Evolutionary conservation across 53 echinoderm and acorn worm genomes (phyloP), one percentile per base, ranked within the genome.

Genomic region (Echinometra lucunter): DNA sequence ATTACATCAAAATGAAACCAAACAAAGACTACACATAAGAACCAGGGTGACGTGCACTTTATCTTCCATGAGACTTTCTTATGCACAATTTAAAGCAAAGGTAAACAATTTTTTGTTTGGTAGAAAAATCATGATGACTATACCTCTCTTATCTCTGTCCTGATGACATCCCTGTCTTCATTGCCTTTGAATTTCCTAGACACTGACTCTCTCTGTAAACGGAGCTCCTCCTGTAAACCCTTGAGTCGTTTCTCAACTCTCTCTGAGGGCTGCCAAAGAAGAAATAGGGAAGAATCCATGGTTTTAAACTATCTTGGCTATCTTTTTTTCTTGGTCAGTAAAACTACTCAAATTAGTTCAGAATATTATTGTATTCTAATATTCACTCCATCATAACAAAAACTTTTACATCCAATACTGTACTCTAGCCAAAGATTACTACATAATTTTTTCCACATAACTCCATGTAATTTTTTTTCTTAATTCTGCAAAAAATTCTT

Each of bases 221-320:
- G 95, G 47, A 99, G 55, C 60, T 99, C 99, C 44, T 99, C 97
- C 89, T 99, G 97, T 32, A 99, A 96, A 34, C 95, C 96, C 70
- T 94, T 93, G 78, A 99, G 88, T 57, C 97, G 87, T 90, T 94
- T 97, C 89, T 99, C 99, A 25, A 99, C 99, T 45, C 98, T 80
- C 11, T 95, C 95, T 45, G 98, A 96, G 72, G 97, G 95, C 99
- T 99, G 44, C 1, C 32, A 49, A 37, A n/a, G 49, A n/a, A 5
- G 4, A 40, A 7, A 78, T 2, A 75, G 2, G 40, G 18, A 75
- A 78, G 40, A 15, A 40, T 23, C 38, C 1, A 17, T 18, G 19
- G 6, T 40, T 38, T 53, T 13, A 4, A 9, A 11, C 53, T 4
- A 53, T 4, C 1, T 4, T 13, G 13, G 53, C 13, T 53, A 53